Evolutionary conservation across 37 sponge, comb jelly and placozoan genomes (phyloP), one percentile per base, ranked within the genome.

Genomic region (Eunapius fragilis): DNA sequence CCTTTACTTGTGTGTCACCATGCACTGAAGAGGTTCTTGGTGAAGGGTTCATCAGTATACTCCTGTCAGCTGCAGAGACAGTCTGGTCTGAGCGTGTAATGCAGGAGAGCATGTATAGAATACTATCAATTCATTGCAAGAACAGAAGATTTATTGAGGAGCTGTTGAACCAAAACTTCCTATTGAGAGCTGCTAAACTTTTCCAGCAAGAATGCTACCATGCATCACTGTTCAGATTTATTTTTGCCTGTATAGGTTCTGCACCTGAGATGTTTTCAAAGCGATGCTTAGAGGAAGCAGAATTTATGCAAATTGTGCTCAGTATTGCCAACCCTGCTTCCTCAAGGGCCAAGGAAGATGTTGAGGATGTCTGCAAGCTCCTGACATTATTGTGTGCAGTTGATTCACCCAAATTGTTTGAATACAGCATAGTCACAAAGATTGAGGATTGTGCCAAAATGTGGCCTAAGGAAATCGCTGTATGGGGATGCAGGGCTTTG

Each of bases 51-150:
- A 68, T 72, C 36, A 19, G 69, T 0, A 3, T 37, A 25, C 34
- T 90, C 1, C 77, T 90, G 27, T 76, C 77, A 70, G 81, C 86
- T 10, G 87, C 86, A 25, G 71, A 84, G 31, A 70, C 87, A 68
- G 73, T 86, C 38, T 25, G 70, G 71, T 68, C 76, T 9, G 45
- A 79, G 41, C 23, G 17, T 13, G 32, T 26, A 24, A 25, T 87
- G 2, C 92, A 92, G 77, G 36, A 50, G 2, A 31, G 84, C 13
- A 83, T 87, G 71, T 92, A 88, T 88, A 19, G 35, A 45, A 33
- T 91, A 17, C 47, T 91, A 13, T 28, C 34, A 0, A 67, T 73
- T 14, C 26, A 87, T 1, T 84, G 84, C 47, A 35, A 75, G 28
- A 68, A 84, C 3, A 30, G 49, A 28, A 32, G 37, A 1, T 84